A percentile compares a stretch with the other conserved stretches of the same genome.
phyloP scores from a whole-genome alignment of 2,797 vertebrate genomes.

The Hyperoplus lanceolatus region DNA sequence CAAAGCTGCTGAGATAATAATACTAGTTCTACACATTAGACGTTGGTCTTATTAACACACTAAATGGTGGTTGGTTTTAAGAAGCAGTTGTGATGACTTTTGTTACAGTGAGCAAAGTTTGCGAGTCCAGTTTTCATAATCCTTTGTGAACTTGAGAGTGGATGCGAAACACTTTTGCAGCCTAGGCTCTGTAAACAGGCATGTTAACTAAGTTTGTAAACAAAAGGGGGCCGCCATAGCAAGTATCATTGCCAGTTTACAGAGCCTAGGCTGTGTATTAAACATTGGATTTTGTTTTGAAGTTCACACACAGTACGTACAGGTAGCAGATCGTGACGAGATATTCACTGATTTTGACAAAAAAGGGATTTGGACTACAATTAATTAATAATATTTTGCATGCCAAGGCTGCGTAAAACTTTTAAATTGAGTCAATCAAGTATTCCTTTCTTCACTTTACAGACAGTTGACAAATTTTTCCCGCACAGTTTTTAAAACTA shows the following conservation, averaged over 20 bases:
- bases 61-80: background rate
- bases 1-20: conserved; percentile 6
- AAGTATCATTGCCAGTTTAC: no score
- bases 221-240: no score
- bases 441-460: conserved; percentile 12
- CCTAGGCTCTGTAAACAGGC: no score
- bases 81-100: background rate
- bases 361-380: no score
- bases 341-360: background rate
- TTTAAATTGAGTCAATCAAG: no score
- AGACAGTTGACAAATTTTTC: background rate
- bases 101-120: background rate
- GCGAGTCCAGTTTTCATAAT: background rate
- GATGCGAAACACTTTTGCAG: background rate
- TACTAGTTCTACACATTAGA: background rate
- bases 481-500: background rate
- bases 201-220: no score
- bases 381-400: background rate
- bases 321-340: no score
- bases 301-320: no score
- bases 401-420: no score
- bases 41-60: background rate
- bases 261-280: no score
- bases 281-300: no score
- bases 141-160: background rate